Percentiles rank a stretch among this genome's conserved stretches.
Evolutionary conservation across 2,113 vertebrate species (phyloP).

Genomic region (Thymallus thymallus): DNA sequence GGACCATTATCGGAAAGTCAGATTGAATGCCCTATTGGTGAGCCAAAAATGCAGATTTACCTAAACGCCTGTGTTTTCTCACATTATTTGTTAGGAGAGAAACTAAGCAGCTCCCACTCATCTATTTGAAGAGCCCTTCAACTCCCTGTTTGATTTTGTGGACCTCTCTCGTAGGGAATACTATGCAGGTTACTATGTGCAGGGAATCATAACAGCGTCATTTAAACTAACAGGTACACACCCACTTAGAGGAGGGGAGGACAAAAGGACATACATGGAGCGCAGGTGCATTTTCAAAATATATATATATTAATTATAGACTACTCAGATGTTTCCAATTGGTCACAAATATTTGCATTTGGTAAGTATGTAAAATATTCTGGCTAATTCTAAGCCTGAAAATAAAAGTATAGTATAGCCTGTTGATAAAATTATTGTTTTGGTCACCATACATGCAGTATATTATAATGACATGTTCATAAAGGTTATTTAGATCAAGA

Average conservation of each 20-base stretch:
- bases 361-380: not conserved
- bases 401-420: not conserved
- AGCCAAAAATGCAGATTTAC: slow-evolving; percentile 31
- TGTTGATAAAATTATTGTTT: not conserved
- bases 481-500: too few relatives aligned
- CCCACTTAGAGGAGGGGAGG: not conserved
- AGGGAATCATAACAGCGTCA: not conserved
- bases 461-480: too few relatives aligned
- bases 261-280: not conserved
- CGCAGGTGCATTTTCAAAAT: slow-evolving; percentile 12
- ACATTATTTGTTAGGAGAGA: slow-evolving; percentile 41
- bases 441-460: too few relatives aligned
- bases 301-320: slow-evolving; percentile 1
- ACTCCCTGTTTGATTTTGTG: slow-evolving; percentile 34
- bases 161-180: slow-evolving; percentile 1
- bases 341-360: not conserved
- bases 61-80: slow-evolving; percentile 43
- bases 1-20: slow-evolving; percentile 29
- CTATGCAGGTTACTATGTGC: slow-evolving; percentile 22
- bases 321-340: not conserved
- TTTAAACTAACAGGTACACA: not conserved
- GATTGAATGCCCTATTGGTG: slow-evolving; percentile 35
- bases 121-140: slow-evolving; percentile 51
- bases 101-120: slow-evolving; percentile 40
- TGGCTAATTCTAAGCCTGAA: not conserved